Evolutionary conservation across 2,797 vertebrate species (phyloP).

Genomic region (Eurystomus glaucurus): DNA sequence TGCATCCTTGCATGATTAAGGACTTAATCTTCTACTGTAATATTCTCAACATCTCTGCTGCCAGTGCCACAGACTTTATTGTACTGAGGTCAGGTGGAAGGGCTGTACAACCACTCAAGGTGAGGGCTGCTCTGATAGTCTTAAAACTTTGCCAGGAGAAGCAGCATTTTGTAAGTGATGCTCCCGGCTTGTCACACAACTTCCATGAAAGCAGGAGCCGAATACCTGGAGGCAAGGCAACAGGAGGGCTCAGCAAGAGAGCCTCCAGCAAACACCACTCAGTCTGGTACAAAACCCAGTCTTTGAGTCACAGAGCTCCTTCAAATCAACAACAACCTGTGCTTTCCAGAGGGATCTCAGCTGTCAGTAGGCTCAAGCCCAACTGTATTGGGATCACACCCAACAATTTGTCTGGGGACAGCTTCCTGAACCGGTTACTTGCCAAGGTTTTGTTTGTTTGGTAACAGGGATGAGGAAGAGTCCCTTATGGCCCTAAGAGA

Average conservation of each 20-base stretch:
- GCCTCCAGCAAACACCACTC: not conserved
- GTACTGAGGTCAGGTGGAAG: not conserved
- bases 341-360: slow-evolving; percentile 41
- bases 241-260: not conserved
- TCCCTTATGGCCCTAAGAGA: slow-evolving; percentile 9
- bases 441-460: slow-evolving; percentile 56
- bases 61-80: not conserved
- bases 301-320: not conserved
- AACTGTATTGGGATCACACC: slow-evolving; percentile 23
- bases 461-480: slow-evolving; percentile 28
- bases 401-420: slow-evolving; percentile 49
- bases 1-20: not conserved
- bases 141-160: not conserved
- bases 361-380: slow-evolving; percentile 11
- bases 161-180: not conserved
- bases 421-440: slow-evolving; percentile 11
- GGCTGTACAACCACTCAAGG: not conserved
- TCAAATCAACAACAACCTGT: not conserved
- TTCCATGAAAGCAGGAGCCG: not conserved
- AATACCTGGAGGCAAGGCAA: not conserved
- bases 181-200: fast-evolving
- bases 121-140: fast-evolving
- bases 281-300: fast-evolving
- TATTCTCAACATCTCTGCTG: not conserved
- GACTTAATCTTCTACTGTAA: not conserved